Conservation (phyloP, 2,888 invertebrate species). For the Oligia fasciuncula region DNA sequence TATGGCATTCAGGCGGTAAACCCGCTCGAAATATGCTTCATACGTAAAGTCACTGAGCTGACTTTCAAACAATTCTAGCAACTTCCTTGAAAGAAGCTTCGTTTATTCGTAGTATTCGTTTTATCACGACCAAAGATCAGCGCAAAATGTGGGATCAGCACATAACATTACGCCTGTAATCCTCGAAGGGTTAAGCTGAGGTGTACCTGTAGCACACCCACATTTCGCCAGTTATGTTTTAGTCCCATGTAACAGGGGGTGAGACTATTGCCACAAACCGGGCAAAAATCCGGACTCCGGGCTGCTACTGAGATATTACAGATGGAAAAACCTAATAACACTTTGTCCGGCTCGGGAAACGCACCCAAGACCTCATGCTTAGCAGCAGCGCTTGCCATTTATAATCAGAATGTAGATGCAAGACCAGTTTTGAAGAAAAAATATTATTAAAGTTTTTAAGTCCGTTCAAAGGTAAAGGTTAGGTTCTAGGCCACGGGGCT, state of each 20-base stretch:
- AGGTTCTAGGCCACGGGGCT: slow-evolving; percentile 26
- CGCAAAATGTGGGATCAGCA: neutral
- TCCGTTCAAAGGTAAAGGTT: slow-evolving; percentile 7
- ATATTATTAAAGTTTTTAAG: slow-evolving; percentile 12
- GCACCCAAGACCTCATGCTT: too few relatives aligned
- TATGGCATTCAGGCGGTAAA: too few relatives aligned
- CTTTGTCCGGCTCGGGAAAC: too few relatives aligned
- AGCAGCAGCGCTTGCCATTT: neutral
- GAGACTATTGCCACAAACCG: too few relatives aligned
- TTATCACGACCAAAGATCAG: slow-evolving; percentile 12
- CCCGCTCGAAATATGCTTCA: neutral
- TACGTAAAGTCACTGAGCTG: neutral
- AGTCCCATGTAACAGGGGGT: too few relatives aligned
- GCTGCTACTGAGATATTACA: too few relatives aligned
- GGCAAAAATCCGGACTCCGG: too few relatives aligned
- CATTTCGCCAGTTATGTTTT: too few relatives aligned
- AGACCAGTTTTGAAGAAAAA: neutral
- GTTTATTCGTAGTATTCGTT: neutral
- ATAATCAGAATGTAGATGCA: neutral
- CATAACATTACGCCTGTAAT: neutral
- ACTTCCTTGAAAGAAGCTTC: neutral
- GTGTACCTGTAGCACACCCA: too few relatives aligned
- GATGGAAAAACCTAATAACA: too few relatives aligned
- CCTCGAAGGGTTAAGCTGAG: too few relatives aligned
- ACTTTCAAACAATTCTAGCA: slow-evolving; percentile 1